phyloP scores from a whole-genome alignment of 2,888 invertebrate genomes.

The Clostera curtula region DNA sequence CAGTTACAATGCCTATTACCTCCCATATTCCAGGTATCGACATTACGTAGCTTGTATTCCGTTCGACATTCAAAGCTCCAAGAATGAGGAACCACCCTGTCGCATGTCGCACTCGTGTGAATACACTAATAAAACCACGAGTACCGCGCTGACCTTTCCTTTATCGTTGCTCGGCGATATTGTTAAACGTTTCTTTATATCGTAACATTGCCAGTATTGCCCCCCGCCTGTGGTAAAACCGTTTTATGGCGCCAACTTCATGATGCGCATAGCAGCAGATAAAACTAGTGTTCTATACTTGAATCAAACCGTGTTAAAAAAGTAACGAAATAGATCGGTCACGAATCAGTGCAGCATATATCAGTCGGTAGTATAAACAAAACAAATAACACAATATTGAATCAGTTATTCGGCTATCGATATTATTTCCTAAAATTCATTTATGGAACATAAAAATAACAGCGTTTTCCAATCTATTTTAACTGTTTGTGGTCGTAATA shows the following conservation, averaged over 20 bases:
- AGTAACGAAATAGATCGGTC: too few species aligned
- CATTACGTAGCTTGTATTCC: too few species aligned
- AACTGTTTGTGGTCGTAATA: slow-evolving; percentile 1
- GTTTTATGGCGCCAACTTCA: slow-evolving; percentile 6
- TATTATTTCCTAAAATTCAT: neutral
- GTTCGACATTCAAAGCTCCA: too few species aligned
- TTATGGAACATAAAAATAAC: neutral
- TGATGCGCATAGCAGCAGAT: slow-evolving; percentile 1
- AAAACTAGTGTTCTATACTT: too few species aligned
- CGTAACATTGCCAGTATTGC: slow-evolving; percentile 25
- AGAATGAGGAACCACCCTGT: slow-evolving; percentile 15
- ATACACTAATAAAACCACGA: slow-evolving; percentile 19
- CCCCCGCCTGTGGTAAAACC: slow-evolving; percentile 8
- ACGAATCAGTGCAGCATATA: too few species aligned
- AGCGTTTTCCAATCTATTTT: slow-evolving; percentile 1
- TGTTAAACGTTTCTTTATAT: slow-evolving; percentile 31
- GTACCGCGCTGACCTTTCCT: slow-evolving; percentile 27
- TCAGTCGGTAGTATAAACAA: too few species aligned
- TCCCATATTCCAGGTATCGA: too few species aligned
- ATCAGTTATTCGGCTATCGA: too few species aligned
- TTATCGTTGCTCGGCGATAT: slow-evolving; percentile 27
- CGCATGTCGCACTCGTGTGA: slow-evolving; percentile 5
- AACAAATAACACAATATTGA: too few species aligned
- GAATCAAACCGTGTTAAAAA: neutral
- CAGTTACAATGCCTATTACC: too few species aligned